Evolutionary conservation across 2,888 invertebrate genomes (phyloP).

Genomic region (Allophyes oxyacanthae): DNA sequence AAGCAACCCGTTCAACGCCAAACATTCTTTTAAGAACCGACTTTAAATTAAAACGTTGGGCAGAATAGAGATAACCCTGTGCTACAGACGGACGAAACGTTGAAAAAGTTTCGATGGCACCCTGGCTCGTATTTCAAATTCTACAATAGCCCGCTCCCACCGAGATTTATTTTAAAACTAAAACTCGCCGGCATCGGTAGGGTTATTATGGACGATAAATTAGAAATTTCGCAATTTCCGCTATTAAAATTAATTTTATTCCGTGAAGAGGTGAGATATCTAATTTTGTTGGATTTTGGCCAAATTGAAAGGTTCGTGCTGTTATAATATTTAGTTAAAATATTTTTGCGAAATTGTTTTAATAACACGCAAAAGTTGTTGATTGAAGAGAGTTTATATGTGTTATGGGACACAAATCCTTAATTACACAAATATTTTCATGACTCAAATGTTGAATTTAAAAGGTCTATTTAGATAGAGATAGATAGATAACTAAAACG

Average conservation of each 20-base stretch:
- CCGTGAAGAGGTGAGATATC: conserved; percentile 35
- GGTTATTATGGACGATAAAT: conserved; percentile 56
- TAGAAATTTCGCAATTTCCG: conserved; percentile 54
- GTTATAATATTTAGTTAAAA: neutral
- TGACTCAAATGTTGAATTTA: no score
- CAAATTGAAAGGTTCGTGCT: neutral
- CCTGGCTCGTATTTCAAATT: conserved; percentile 65
- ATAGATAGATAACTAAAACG: no score
- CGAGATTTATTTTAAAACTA: conserved; percentile 61
- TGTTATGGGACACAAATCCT: no score
- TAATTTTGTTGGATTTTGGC: conserved; percentile 24
- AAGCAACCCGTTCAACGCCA: conserved; percentile 30
- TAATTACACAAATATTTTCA: no score
- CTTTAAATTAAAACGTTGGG: conserved; percentile 55
- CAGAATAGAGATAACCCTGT: conserved; percentile 47
- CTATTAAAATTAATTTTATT: conserved; percentile 51
- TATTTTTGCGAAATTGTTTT: neutral
- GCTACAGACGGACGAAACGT: conserved; percentile 58
- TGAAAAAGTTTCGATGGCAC: conserved; percentile 70
- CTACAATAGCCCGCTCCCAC: conserved; percentile 53
- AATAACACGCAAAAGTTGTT: no score
- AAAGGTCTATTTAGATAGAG: no score
- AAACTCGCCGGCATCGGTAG: conserved; percentile 46
- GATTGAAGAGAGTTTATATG: no score
- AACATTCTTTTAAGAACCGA: conserved; percentile 47